Evolutionary conservation across 2,113 vertebrate species (phyloP), one percentile per base, ranked within the genome.

Genomic region (Dromiciops gliroides): DNA sequence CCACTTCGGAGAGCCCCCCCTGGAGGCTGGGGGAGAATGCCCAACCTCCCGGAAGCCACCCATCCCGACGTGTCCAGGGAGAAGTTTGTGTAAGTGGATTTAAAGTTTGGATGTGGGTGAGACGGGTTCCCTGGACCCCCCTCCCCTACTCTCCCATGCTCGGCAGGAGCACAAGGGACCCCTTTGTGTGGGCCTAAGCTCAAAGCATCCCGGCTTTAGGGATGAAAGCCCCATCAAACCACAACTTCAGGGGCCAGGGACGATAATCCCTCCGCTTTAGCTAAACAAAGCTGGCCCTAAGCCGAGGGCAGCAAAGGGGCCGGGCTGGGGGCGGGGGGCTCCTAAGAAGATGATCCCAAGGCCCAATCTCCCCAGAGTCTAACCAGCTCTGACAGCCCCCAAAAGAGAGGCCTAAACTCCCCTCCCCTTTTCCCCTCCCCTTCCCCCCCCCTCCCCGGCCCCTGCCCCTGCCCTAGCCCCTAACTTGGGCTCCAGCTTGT

Each of bases 41-140:
- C 16, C 14, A 44, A 5, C 16, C n/a, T 8, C 93, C 89, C 47
- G 51, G 25, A 51, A 22, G 44, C 95, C 97, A 95, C 91, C 89
- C 2, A 92, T 75, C 93, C 92, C 88, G 89, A 90, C 50, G 53
- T 91, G 95, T 16, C 92, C 52, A 95, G 92, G 94, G 94, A 91
- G 91, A 98, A 98, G 98, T 98, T 99, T 99, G 97, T 98, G 98
- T 98, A 98, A 98, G 98, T 97, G 98, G 96, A 97, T 98, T 95
- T 98, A 98, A 98, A 98, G 97, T 98, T 98, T 48, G 98, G 98
- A 98, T 98, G 97, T 96, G 98, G 98, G 98, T 98, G 98, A 96
- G 2, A 91, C 90, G 92, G 93, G 93, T 96, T 97, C 96, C 96
- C 37, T 95, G 95, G 95, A 96, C 92, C 91, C 96, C 89, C 96